phyloP scores from a whole-genome alignment of 2,113 vertebrate genomes.

The Brienomyrus longianalis region DNA sequence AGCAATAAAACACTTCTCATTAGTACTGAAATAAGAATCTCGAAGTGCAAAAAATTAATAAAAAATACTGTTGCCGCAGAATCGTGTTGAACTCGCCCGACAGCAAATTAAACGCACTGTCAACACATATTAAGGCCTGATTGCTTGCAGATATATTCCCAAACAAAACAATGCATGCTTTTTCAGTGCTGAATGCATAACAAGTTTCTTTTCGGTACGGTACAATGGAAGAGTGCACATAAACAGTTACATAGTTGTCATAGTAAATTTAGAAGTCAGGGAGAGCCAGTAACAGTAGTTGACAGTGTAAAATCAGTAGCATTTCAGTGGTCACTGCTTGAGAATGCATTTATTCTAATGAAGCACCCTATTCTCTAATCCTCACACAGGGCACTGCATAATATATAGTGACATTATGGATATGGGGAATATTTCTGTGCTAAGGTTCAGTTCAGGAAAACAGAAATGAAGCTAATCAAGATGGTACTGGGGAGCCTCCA shows the following conservation, averaged over 20 bases:
- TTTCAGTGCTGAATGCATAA: background rate
- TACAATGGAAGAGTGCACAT: background rate
- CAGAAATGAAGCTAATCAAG: background rate
- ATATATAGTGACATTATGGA: background rate
- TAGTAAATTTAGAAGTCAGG: background rate
- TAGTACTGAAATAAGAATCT: slow-evolving; percentile 29
- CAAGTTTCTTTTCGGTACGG: background rate
- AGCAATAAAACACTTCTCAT: slow-evolving; percentile 30
- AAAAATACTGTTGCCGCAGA: slow-evolving; percentile 17
- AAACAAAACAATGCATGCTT: slow-evolving; percentile 15
- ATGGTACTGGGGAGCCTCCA: background rate
- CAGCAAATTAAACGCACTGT: slow-evolving; percentile 31
- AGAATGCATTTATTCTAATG: slow-evolving; percentile 9
- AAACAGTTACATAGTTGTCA: background rate
- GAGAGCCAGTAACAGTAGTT: background rate
- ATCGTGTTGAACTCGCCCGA: slow-evolving; percentile 28
- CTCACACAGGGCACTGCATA: background rate
- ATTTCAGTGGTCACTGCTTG: background rate
- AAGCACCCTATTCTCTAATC: background rate
- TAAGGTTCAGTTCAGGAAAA: background rate
- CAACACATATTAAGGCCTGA: slow-evolving; percentile 18
- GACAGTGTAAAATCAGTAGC: slow-evolving; percentile 7
- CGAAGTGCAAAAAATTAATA: slow-evolving; percentile 18
- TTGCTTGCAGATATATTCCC: slow-evolving; percentile 17
- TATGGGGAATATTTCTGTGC: background rate